These are phyloP conservation scores for Caenorhabditis inopinata DNA, from an alignment of 1,140 invertebrate genomes.

Conservation along the genomic window DNA sequence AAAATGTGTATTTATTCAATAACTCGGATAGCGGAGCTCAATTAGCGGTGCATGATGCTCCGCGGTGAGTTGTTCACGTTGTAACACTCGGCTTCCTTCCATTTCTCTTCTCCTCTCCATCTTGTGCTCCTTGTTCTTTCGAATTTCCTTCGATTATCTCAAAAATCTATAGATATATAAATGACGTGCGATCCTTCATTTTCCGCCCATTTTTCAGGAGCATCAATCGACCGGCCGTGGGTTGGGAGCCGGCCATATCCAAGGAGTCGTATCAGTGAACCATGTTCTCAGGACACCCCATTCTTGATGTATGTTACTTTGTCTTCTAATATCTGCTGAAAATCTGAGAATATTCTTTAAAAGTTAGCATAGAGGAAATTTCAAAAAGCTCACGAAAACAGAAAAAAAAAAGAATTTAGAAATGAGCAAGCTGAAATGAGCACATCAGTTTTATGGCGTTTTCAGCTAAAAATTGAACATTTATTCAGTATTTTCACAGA, in stretches of 20 bases:
- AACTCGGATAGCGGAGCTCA: background rate
- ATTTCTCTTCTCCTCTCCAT: no score
- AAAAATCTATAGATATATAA: background rate
- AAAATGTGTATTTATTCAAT: no score
- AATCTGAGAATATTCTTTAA: background rate
- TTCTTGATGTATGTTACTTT: conserved; percentile 31
- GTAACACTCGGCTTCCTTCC: background rate
- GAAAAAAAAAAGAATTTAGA: no score
- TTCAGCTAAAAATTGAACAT: no score
- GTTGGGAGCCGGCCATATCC: background rate
- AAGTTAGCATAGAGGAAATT: no score
- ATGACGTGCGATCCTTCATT: background rate
- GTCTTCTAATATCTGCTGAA: background rate
- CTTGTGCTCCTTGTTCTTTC: background rate
- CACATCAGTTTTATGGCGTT: no score
- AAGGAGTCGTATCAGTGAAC: background rate
- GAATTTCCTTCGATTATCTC: no score
- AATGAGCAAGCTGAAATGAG: no score
- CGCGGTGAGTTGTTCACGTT: background rate
- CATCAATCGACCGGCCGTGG: background rate
- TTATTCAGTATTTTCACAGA: no score
- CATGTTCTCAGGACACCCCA: conserved; percentile 31
- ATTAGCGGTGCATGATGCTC: no score
- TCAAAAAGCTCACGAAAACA: no score
- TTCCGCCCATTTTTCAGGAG: background rate